Evolutionary conservation across 2,113 vertebrate species (phyloP), one percentile per base, ranked within the genome.

Genomic region (Semicossyphus pulcher): DNA sequence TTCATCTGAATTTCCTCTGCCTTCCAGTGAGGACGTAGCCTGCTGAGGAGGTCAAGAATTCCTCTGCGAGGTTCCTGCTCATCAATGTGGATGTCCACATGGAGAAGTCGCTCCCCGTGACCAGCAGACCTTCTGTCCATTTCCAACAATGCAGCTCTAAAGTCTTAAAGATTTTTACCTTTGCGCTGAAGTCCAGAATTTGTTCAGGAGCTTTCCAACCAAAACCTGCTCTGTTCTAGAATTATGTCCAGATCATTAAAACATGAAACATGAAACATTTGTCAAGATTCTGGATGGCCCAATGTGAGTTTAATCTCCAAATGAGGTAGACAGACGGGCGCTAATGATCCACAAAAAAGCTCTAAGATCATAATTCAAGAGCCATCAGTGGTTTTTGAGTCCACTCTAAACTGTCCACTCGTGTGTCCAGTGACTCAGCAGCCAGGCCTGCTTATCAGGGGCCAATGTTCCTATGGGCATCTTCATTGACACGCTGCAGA

Each of bases 11-110:
- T 75, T 26, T 93, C 89, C 28, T 86, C 68, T 4, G 78, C n/a
- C 18, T 83, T 92, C 93, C 93, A 95, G 0, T 78, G 70, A 49
- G 93, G 93, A 39, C 92, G 88, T 11, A 95, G 76, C 58, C 69
- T 77, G 28, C 76, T 73, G 4, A 95, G 70, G 21, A 95, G 86
- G 14, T 87, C 71, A 60, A 92, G 78, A 54, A 93, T 77, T n/a
- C 91, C 91, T 5, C 14, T 25, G 0, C 34, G 79, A 61, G 90
- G 90, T 9, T 88, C 77, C 5, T 52, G 54, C 37, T 92, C 87
- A 32, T 93, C 79, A 20, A 94, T 78, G 0, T 53, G 32, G n/a
- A 94, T 34, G 39, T 92, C 73, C 21, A 95, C 58, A 45, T 94
- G 90, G 36, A 89, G 73, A 14, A 88, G 80, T 10, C 29, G 42